phyloP scores from a whole-genome alignment of 2,797 vertebrate genomes.

The Astyanax mexicanus region DNA sequence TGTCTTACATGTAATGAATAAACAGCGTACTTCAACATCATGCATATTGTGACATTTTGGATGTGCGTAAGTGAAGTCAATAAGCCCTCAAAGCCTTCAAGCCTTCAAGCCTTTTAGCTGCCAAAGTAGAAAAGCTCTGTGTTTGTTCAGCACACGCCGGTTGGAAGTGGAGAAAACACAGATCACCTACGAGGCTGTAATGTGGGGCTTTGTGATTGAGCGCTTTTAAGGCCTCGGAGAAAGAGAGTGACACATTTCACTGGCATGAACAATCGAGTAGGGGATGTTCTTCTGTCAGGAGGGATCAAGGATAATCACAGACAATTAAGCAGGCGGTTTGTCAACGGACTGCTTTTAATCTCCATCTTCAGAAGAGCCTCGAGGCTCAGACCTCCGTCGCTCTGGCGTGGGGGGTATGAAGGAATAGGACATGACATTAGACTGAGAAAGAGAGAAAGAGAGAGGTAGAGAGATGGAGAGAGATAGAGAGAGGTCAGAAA shows the following conservation, averaged over 20 bases:
- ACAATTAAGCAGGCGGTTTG: conserved; percentile 58
- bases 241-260: conserved; percentile 39
- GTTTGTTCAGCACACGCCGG: conserved; percentile 36
- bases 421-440: conserved; percentile 27
- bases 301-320: conserved; percentile 54
- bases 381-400: conserved; percentile 43
- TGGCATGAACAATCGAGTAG: conserved; percentile 34
- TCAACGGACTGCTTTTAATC: conserved; percentile 57
- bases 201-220: conserved; percentile 43
- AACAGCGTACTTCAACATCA: background rate
- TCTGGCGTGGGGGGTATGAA: conserved; percentile 13
- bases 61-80: background rate
- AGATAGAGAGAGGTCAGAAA: conserved; percentile 1
- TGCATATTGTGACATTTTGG: background rate
- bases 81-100: conserved; percentile 2
- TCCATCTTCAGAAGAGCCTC: conserved; percentile 41
- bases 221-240: conserved; percentile 49
- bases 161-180: conserved; percentile 39
- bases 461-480: conserved; percentile 12
- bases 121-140: conserved; percentile 13
- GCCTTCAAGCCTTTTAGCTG: conserved; percentile 12
- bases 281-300: conserved; percentile 49
- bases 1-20: conserved; percentile 25
- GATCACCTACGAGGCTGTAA: conserved; percentile 47
- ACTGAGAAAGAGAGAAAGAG: conserved; percentile 20